Evolutionary conservation across 1,140 invertebrate species (phyloP), one percentile per base, ranked within the genome.

Genomic region (Scaptodrosophila lebanonensis): DNA sequence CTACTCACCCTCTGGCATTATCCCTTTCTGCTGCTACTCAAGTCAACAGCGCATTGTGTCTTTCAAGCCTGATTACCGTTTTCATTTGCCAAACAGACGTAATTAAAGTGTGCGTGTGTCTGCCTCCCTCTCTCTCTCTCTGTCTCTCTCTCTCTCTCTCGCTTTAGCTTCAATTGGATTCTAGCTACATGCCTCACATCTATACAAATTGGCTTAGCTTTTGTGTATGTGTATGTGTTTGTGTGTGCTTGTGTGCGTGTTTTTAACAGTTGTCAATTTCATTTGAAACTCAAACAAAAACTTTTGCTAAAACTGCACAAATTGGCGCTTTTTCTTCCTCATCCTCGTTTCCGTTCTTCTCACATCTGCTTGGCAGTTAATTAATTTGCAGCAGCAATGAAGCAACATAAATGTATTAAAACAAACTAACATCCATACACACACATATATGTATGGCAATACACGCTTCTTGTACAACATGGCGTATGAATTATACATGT

Each of bases 41-140:
- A 40, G 30, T 60, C 36, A 57, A 69, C 47, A 59, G 63, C 22
- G 60, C 67, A 79, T 77, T 77, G 72, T 72, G 72, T 71, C 73
- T 77, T 77, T 77, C 72, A 77, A 76, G 73, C 58, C 73, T 77
- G 73, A 77, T 77, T 77, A 77, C 73, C 73, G 73, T 67, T 77
- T 79, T 68, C 73, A 79, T 73, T 79, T 79, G 66, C 68, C 68
- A 77, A 77, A 79, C 73, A 77, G 73, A 79, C 73, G 68, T 77
- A 77, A 77, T 77, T 77, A 77, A 73, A 71, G 68, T 68, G 56
- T 72, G 51, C 27, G 54, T 61, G 50, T 52, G 72, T 44, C 8
- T 47, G 25, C 42, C 43, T 50, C 36, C 39, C 16, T 22, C 29
- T 50, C n/a, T 51, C 18, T 40, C 17, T 22, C 3, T 25, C 6